These are phyloP conservation scores for Torymus tubicola DNA, from an alignment of 2,888 invertebrate species.

Conservation along the genomic window DNA sequence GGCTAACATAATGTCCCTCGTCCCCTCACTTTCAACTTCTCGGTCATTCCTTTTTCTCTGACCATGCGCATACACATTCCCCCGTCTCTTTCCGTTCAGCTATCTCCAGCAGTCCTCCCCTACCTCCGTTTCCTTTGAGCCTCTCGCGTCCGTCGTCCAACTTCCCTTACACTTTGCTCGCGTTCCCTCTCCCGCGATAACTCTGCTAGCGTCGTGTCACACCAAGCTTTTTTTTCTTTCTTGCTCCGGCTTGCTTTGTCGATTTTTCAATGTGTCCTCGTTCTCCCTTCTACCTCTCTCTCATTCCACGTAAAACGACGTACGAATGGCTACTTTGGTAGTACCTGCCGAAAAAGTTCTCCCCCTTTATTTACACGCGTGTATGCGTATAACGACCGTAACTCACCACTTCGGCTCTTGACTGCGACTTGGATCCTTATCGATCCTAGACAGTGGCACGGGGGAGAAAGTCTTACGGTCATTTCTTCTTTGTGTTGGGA, in stretches of 20 bases:
- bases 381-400: conserved; percentile 3
- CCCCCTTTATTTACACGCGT: not conserved
- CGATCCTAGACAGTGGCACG: conserved; percentile 5
- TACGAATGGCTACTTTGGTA: conserved; percentile 61
- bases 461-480: not conserved
- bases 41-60: conserved; percentile 27
- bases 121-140: no score
- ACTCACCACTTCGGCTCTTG: not conserved
- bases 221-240: conserved; percentile 10
- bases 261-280: conserved; percentile 55
- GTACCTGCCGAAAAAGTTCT: conserved; percentile 60
- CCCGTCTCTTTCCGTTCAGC: not conserved
- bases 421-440: conserved; percentile 29
- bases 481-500: conserved; percentile 14
- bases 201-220: not conserved
- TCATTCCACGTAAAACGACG: conserved; percentile 56
- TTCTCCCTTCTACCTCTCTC: conserved; percentile 25
- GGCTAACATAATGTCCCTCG: not conserved
- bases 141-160: conserved; percentile 24
- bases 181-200: not conserved
- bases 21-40: conserved; percentile 15
- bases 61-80: not conserved
- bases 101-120: conserved; percentile 9
- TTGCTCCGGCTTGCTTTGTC: conserved; percentile 44
- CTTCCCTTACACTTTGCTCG: conserved; percentile 19